Evolutionary conservation across 53 echinoderm and acorn worm species (phyloP).

Genomic region (Patiria pectinifera): DNA sequence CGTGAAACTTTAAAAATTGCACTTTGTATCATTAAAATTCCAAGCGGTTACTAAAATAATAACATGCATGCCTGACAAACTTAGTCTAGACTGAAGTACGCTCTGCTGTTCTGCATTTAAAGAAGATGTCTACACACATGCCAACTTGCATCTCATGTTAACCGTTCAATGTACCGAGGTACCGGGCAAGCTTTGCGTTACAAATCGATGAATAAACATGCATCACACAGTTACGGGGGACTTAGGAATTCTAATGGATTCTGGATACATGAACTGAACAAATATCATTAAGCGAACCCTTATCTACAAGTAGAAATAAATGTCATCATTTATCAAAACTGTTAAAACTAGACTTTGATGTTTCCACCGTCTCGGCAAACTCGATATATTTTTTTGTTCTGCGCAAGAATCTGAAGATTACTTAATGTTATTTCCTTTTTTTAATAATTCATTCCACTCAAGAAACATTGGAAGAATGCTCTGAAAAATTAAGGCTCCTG

Average conservation of each 20-base stretch:
- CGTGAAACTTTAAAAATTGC: too few relatives aligned
- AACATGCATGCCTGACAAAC: too few relatives aligned
- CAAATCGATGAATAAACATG: background rate
- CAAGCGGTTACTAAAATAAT: too few relatives aligned
- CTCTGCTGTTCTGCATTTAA: background rate
- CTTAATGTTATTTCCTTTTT: too few relatives aligned
- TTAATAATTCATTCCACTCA: too few relatives aligned
- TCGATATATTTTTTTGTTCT: background rate
- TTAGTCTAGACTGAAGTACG: background rate
- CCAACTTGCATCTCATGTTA: too few relatives aligned
- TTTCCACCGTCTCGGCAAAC: background rate
- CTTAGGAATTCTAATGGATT: slow-evolving; percentile 11
- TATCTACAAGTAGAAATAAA: background rate
- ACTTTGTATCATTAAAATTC: too few relatives aligned
- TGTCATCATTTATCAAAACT: slow-evolving; percentile 7
- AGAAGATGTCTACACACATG: background rate
- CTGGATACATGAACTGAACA: background rate
- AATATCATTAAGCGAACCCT: background rate
- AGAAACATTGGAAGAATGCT: too few relatives aligned
- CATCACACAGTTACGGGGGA: background rate
- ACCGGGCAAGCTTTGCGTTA: too few relatives aligned
- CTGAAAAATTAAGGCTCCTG: background rate
- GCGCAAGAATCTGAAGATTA: background rate
- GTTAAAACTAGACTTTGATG: background rate
- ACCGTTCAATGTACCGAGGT: too few relatives aligned